A percentile compares a stretch with the other conserved stretches of the same genome.
These are phyloP conservation scores for Rhyzopertha dominica DNA, from an alignment of 1,140 invertebrate genomes.

Conservation along the genomic window DNA sequence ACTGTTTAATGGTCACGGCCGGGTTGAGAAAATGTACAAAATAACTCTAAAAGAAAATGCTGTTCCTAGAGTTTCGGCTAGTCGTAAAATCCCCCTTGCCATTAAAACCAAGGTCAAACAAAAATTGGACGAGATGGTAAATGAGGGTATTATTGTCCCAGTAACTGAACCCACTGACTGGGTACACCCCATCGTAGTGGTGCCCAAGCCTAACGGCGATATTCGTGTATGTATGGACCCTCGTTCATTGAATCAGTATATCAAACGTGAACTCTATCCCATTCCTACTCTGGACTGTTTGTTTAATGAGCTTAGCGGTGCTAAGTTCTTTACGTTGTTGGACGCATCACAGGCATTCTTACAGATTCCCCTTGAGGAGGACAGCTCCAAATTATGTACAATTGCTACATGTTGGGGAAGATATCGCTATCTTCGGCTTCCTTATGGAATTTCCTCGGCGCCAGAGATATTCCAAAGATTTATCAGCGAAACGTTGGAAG, in stretches of 20 bases:
- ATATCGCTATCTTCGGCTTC: constrained; percentile 37
- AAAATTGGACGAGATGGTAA: constrained; percentile 9
- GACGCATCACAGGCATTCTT: constrained; percentile 46
- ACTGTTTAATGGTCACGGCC: background rate
- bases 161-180: constrained; percentile 10
- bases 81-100: constrained; percentile 7
- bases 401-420: constrained; percentile 45
- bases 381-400: constrained; percentile 38
- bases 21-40: background rate
- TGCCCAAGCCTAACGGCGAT: too few relatives aligned
- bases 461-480: constrained; percentile 44
- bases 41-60: constrained; percentile 7
- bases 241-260: constrained; percentile 9
- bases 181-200: constrained; percentile 7
- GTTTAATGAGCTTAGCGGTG: too few relatives aligned
- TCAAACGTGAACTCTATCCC: constrained; percentile 6
- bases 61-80: constrained; percentile 6
- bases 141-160: constrained; percentile 6
- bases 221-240: constrained; percentile 14
- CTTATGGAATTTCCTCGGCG: constrained; percentile 43
- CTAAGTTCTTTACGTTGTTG: constrained; percentile 46
- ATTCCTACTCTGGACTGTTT: constrained; percentile 8
- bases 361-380: constrained; percentile 31
- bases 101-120: constrained; percentile 6
- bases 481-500: constrained; percentile 39